These are phyloP conservation scores for Balanococcus diminutus DNA, from an alignment of 2,888 invertebrate species.

Conservation along the genomic window DNA sequence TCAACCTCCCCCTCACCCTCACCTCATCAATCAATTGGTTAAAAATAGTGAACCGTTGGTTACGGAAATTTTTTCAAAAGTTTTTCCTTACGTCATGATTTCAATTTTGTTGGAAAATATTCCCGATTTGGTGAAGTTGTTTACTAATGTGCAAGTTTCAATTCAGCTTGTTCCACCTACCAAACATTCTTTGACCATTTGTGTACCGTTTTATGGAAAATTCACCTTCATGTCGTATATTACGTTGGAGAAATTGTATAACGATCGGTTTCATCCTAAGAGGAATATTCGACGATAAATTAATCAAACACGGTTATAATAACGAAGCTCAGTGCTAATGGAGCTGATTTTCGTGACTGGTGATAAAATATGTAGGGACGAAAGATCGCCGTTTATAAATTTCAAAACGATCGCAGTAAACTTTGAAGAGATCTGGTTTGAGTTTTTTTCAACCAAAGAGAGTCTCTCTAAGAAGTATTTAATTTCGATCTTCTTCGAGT, in stretches of 20 bases:
- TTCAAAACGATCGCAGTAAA: background rate
- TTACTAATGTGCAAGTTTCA: background rate
- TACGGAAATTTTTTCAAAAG: background rate
- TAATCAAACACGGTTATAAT: background rate
- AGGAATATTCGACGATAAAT: background rate
- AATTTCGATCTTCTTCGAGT: slow-evolving; percentile 14
- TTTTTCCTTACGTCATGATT: background rate
- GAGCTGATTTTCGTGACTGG: background rate
- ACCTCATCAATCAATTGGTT: background rate
- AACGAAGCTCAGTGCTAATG: background rate
- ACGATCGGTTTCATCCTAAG: background rate
- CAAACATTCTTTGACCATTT: slow-evolving; percentile 35
- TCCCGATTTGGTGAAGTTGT: background rate
- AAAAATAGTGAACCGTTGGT: background rate
- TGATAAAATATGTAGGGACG: background rate
- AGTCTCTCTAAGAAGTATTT: background rate
- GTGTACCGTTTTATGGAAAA: background rate
- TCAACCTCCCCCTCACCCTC: too few species aligned
- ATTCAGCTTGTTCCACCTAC: slow-evolving; percentile 30
- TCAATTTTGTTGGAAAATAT: background rate
- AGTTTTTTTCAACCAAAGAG: background rate
- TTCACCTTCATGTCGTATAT: background rate
- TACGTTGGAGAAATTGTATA: background rate
- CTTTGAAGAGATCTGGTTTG: background rate
- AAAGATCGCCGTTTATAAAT: too few species aligned